phyloP scores from a whole-genome alignment of 2,797 vertebrate species.

The Denticeps clupeoides region DNA sequence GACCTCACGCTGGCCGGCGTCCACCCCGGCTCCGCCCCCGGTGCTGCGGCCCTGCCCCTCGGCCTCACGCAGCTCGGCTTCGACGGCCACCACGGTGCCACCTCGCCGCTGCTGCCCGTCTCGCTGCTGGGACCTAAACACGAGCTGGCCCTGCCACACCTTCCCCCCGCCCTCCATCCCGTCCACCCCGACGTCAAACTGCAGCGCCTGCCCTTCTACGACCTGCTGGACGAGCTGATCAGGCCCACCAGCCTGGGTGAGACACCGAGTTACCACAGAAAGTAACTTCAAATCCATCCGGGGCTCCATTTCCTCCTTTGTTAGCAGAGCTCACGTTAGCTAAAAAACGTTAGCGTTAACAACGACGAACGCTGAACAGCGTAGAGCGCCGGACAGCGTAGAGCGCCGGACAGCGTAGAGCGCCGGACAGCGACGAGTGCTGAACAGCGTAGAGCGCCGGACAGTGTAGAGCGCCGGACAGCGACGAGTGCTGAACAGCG shows the following conservation, averaged over 20 bases:
- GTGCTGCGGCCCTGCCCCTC: slow-evolving; percentile 62
- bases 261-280: too few relatives aligned
- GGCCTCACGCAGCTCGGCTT: slow-evolving; percentile 75
- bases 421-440: too few relatives aligned
- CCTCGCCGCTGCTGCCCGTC: slow-evolving; percentile 86
- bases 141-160: slow-evolving; percentile 90
- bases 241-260: slow-evolving; percentile 96
- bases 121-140: slow-evolving; percentile 94
- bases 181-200: slow-evolving; percentile 98
- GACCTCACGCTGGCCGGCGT: slow-evolving; percentile 81
- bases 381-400: too few relatives aligned
- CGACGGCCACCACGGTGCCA: slow-evolving; percentile 62
- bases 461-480: too few relatives aligned
- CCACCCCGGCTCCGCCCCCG: slow-evolving; percentile 64
- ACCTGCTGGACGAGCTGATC: slow-evolving; percentile 93
- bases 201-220: slow-evolving; percentile 95
- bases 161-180: slow-evolving; percentile 87
- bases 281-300: too few relatives aligned
- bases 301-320: too few relatives aligned
- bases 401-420: too few relatives aligned
- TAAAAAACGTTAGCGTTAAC: too few relatives aligned
- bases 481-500: too few relatives aligned
- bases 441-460: too few relatives aligned
- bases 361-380: too few relatives aligned
- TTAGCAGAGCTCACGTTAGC: too few relatives aligned